Conservation (phyloP, 2,888 invertebrate genomes). For the Drosophila ustulata region DNA sequence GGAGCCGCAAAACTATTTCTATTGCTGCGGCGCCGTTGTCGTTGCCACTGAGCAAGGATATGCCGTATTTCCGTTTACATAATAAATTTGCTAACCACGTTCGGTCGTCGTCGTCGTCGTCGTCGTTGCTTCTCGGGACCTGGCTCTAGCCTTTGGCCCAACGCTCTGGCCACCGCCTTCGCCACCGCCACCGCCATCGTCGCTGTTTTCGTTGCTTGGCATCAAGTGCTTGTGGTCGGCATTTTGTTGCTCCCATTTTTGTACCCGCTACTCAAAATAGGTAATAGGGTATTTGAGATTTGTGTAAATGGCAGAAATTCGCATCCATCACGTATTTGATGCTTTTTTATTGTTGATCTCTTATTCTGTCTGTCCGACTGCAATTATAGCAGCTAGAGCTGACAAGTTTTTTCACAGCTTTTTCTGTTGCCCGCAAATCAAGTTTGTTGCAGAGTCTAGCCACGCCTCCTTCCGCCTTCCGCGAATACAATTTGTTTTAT, state of each 20-base stretch:
- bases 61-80: conserved; percentile 81
- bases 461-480: no score
- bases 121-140: conserved; percentile 50
- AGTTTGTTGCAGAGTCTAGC: no score
- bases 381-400: no score
- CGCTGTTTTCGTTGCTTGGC: conserved; percentile 68
- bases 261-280: background rate
- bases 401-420: no score
- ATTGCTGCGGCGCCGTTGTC: conserved; percentile 78
- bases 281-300: background rate
- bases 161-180: conserved; percentile 41
- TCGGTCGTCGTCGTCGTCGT: conserved; percentile 79
- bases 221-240: conserved; percentile 74
- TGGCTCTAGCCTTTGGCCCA: background rate
- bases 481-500: no score
- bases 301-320: background rate
- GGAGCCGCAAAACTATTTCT: conserved; percentile 77
- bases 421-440: no score
- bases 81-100: conserved; percentile 81
- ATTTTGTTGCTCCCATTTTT: conserved; percentile 15
- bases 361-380: no score
- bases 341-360: no score
- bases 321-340: no score
- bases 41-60: conserved; percentile 71
- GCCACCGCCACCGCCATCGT: conserved; percentile 51